These are phyloP conservation scores for Octodonta nipae DNA, from an alignment of 2,888 invertebrate species.

Conservation along the genomic window DNA sequence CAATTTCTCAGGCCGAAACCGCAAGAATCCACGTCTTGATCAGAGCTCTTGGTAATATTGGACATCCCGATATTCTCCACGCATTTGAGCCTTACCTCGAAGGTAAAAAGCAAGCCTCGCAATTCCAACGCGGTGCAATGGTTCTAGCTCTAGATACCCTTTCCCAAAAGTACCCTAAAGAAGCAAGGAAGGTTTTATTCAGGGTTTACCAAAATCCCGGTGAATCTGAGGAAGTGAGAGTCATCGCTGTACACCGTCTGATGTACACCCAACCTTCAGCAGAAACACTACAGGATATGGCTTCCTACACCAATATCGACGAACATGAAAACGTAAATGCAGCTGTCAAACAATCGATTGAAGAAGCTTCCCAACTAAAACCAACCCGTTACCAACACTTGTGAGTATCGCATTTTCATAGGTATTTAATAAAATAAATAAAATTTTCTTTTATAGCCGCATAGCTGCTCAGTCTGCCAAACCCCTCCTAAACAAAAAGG, in stretches of 20 bases:
- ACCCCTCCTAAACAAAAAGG: slow-evolving; percentile 29
- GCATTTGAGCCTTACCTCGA: slow-evolving; percentile 56
- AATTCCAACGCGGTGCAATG: slow-evolving; percentile 51
- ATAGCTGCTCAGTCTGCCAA: slow-evolving; percentile 33
- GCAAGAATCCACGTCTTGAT: slow-evolving; percentile 47
- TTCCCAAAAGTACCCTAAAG: slow-evolving; percentile 38
- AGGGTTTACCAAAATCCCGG: slow-evolving; percentile 53
- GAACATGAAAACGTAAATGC: slow-evolving; percentile 49
- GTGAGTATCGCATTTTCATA: slow-evolving; percentile 14
- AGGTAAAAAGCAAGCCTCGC: slow-evolving; percentile 42
- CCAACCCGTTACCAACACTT: slow-evolving; percentile 12
- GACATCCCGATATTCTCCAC: slow-evolving; percentile 45
- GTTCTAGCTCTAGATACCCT: slow-evolving; percentile 45
- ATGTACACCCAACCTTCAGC: slow-evolving; percentile 47
- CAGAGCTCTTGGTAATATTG: slow-evolving; percentile 51
- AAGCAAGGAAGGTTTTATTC: slow-evolving; percentile 45
- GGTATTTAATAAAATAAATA: too few relatives aligned
- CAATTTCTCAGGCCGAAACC: slow-evolving; percentile 42
- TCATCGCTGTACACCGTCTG: slow-evolving; percentile 47
- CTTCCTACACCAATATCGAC: slow-evolving; percentile 52
- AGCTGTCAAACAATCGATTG: slow-evolving; percentile 48
- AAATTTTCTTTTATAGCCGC: slow-evolving; percentile 29
- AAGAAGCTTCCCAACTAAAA: slow-evolving; percentile 40
- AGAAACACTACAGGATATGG: slow-evolving; percentile 56
- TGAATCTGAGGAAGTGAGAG: slow-evolving; percentile 52